A percentile compares a stretch with the other conserved stretches of the same genome.
These are phyloP conservation scores for Epinotia brunnichana DNA, from an alignment of 2,888 invertebrate genomes.

Conservation along the genomic window DNA sequence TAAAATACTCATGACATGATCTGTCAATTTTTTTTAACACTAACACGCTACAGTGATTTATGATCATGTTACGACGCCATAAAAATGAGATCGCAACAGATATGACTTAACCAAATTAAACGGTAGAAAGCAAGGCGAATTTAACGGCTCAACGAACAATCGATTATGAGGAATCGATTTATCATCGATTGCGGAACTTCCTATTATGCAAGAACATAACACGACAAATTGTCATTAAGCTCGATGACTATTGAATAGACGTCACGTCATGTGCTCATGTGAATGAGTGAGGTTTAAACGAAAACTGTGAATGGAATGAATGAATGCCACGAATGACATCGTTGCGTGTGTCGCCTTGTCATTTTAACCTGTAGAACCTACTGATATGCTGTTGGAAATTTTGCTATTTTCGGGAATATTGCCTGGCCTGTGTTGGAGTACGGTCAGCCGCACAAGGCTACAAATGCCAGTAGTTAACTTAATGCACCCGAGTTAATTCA, in stretches of 20 bases:
- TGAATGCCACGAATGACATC: too few species aligned
- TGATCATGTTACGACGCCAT: constrained; percentile 11
- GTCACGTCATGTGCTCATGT: neutral
- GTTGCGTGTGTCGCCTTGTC: too few species aligned
- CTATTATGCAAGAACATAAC: constrained; percentile 28
- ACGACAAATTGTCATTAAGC: constrained; percentile 33
- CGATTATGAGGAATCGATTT: constrained; percentile 48
- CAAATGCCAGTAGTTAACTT: too few species aligned
- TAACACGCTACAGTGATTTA: neutral
- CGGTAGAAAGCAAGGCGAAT: constrained; percentile 42
- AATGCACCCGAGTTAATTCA: too few species aligned
- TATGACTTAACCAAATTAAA: constrained; percentile 39
- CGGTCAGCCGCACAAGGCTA: too few species aligned
- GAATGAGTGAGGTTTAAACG: neutral
- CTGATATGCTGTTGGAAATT: too few species aligned
- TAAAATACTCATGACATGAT: too few species aligned
- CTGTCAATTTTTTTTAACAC: neutral
- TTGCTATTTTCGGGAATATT: too few species aligned
- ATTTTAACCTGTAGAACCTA: too few species aligned
- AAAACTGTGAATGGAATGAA: neutral
- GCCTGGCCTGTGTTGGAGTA: too few species aligned
- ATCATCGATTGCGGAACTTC: constrained; percentile 46
- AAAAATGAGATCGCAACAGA: constrained; percentile 25
- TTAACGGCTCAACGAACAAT: constrained; percentile 42
- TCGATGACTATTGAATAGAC: neutral